Evolutionary conservation across 2,888 invertebrate species (phyloP).

Genomic region (Agelastica alni): DNA sequence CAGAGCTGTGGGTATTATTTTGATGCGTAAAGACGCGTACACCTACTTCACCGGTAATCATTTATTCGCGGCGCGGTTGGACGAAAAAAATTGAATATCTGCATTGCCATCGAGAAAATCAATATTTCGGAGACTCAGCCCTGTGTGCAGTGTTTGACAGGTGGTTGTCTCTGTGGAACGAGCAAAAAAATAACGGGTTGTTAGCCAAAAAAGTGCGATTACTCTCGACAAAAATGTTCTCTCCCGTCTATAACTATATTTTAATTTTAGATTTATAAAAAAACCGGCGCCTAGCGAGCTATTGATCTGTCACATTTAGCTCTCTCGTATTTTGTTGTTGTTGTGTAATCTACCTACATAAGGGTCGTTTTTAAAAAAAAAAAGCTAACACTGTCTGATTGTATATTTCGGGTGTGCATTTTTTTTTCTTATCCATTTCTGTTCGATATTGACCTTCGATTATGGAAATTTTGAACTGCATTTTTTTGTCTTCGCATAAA

Average conservation of each 20-base stretch:
- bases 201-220: background rate
- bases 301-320: slow-evolving; percentile 9
- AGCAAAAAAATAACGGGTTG: slow-evolving; percentile 25
- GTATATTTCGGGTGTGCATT: background rate
- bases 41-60: too few species aligned
- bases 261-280: background rate
- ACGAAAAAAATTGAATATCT: slow-evolving; percentile 52
- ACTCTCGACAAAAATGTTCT: too few species aligned
- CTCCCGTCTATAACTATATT: background rate
- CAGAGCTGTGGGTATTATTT: too few species aligned
- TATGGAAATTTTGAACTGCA: too few species aligned
- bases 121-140: slow-evolving; percentile 55
- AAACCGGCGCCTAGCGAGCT: slow-evolving; percentile 14
- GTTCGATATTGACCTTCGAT: too few species aligned
- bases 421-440: too few species aligned
- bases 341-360: slow-evolving; percentile 1
- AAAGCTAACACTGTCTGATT: background rate
- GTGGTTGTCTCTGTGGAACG: slow-evolving; percentile 51
- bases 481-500: too few species aligned
- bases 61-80: slow-evolving; percentile 24
- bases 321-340: too few species aligned
- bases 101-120: slow-evolving; percentile 58
- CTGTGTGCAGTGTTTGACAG: slow-evolving; percentile 54
- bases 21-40: too few species aligned
- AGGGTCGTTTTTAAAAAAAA: background rate